Percentiles rank a stretch among this genome's conserved stretches.
These are phyloP conservation scores for Tanaodytes sp. DNA, from an alignment of 2,888 invertebrate genomes.

Conservation along the genomic window DNA sequence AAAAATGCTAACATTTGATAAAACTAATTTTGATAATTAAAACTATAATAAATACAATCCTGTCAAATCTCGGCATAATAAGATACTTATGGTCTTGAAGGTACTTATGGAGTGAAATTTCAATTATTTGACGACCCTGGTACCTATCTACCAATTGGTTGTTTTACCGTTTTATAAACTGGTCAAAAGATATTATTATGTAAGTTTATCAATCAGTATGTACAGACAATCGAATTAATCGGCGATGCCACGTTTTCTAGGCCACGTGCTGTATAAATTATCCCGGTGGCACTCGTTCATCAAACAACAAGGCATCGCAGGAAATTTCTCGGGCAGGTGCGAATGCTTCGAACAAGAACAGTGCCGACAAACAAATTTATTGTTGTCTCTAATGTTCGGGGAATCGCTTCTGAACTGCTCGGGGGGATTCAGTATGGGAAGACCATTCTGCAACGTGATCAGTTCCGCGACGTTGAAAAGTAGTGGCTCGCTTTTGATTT, in stretches of 20 bases:
- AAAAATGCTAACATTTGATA: too few relatives aligned
- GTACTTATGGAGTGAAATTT: too few relatives aligned
- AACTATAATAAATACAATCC: too few relatives aligned
- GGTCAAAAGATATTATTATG: too few relatives aligned
- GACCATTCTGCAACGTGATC: slow-evolving; percentile 43
- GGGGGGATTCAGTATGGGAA: slow-evolving; percentile 62
- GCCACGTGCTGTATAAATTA: slow-evolving; percentile 65
- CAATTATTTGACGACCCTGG: too few relatives aligned
- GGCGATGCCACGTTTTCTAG: slow-evolving; percentile 54
- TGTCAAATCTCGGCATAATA: too few relatives aligned
- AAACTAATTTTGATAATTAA: too few relatives aligned
- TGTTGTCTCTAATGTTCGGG: slow-evolving; percentile 43
- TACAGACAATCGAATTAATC: slow-evolving; percentile 47
- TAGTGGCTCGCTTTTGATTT: slow-evolving; percentile 36
- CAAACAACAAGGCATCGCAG: slow-evolving; percentile 61
- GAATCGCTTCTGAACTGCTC: slow-evolving; percentile 55
- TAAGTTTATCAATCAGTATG: too few relatives aligned
- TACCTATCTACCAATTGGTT: too few relatives aligned
- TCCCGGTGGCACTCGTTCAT: slow-evolving; percentile 59
- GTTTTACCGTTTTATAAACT: too few relatives aligned
- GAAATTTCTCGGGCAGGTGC: slow-evolving; percentile 57
- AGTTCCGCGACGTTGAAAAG: slow-evolving; percentile 17
- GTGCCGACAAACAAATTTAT: slow-evolving; percentile 57
- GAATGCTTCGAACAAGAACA: slow-evolving; percentile 62
- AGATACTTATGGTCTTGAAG: too few relatives aligned